Evolutionary conservation across 1,140 invertebrate genomes (phyloP), one percentile per base, ranked within the genome.

Genomic region (Argopecten irradians): DNA sequence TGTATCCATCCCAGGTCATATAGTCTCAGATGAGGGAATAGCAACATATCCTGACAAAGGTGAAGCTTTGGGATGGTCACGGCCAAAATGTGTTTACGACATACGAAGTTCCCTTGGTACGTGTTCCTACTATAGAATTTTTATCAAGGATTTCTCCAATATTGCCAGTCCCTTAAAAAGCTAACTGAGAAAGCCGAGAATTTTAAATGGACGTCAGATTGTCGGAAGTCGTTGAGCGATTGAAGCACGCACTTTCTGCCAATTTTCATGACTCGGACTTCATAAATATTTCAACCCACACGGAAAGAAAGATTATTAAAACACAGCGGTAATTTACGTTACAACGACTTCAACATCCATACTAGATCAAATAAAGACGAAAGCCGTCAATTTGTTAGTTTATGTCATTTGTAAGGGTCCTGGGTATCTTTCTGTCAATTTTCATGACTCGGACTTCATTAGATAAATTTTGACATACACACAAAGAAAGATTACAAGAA

Each of bases 81-180:
- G 19, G 32, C 95, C 95, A 28, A 92, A 14, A 14, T 93, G 86
- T 82, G 36, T 93, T 0, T 92, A 90, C 41, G 88, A 93, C 19
- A 28, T 95, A 0, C 46, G 90, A 86, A 34, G 86, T n/a, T 95
- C 95, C 86, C 82, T 94, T 13, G 93, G 94, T 8, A 41, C 89
- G 13, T 88, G 86, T 14, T 86, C 86, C 0, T 94, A 92, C 85
- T 94, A 93, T 86, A 41, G 94, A 19, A 86, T 89, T 55, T 94
- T 93, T 89, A 90, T 95, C 32, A 84, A 90, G 87, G 36, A 14
- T 22, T 90, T 90, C 19, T 34, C 83, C 0, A 19, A 86, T 8
- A 85, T 87, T 14, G 86, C 82, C 14, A 83, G 82, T 82, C 89
- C 0, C 34, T 91, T 14, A 35, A 86, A 86, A 86, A 87, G 34